Percentiles rank a stretch among this genome's conserved stretches.
Conservation (phyloP, 2,888 invertebrate genomes). For the Xanthorhoe spadicearia region DNA sequence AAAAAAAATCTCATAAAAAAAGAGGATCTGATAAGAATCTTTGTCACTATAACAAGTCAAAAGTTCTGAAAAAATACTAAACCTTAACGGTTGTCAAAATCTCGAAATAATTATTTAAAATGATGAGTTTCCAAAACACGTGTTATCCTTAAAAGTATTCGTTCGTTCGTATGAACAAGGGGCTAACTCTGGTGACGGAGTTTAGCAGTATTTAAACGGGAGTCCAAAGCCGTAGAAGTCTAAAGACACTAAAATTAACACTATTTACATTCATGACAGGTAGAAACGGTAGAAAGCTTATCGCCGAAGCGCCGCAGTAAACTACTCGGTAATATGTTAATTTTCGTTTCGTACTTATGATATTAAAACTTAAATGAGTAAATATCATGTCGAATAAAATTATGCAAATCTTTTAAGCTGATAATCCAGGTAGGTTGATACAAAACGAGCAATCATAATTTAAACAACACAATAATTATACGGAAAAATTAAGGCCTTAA, state of each 20-base stretch:
- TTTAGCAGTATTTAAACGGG: too few relatives aligned
- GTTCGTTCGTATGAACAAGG: too few relatives aligned
- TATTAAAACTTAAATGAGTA: slow-evolving; percentile 9
- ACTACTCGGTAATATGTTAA: background rate
- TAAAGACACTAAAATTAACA: background rate
- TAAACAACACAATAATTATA: slow-evolving; percentile 1
- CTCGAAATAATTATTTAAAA: too few relatives aligned
- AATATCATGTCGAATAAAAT: slow-evolving; percentile 5
- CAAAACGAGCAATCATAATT: slow-evolving; percentile 1
- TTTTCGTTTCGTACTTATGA: background rate
- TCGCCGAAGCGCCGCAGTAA: background rate
- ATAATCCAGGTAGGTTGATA: slow-evolving; percentile 7
- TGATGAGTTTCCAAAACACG: too few relatives aligned
- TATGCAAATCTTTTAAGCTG: slow-evolving; percentile 19
- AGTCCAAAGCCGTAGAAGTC: too few relatives aligned
- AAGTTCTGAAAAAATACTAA: background rate
- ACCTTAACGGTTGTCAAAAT: too few relatives aligned
- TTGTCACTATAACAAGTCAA: background rate
- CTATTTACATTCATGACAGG: background rate
- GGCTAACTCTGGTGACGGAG: too few relatives aligned
- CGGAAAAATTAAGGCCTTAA: background rate
- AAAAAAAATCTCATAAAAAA: too few relatives aligned
- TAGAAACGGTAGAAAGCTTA: background rate
- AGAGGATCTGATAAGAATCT: too few relatives aligned
- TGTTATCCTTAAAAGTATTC: too few relatives aligned